These are phyloP conservation scores for Cosmopolites sordidus DNA, from an alignment of 2,888 invertebrate species.

Conservation along the genomic window DNA sequence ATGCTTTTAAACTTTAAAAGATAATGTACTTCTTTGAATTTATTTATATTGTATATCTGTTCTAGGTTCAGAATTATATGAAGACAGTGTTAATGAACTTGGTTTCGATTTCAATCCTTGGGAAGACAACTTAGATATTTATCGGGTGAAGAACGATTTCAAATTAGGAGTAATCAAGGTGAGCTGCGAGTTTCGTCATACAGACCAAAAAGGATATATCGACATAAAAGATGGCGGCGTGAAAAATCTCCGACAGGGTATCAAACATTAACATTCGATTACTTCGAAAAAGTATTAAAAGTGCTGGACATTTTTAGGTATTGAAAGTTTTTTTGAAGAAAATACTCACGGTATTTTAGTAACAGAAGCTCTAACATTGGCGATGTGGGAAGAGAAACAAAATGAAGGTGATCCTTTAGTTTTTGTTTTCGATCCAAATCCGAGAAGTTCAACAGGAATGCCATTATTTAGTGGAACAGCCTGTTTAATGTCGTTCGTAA, in stretches of 20 bases:
- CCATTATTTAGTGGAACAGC: conserved; percentile 50
- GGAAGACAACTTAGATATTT: conserved; percentile 52
- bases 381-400: conserved; percentile 51
- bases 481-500: conserved; percentile 53
- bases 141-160: conserved; percentile 46
- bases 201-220: conserved; percentile 50
- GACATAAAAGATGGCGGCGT: conserved; percentile 49
- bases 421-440: conserved; percentile 59
- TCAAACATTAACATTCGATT: background rate
- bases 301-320: conserved; percentile 45
- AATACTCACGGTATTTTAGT: conserved; percentile 56
- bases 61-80: conserved; percentile 51
- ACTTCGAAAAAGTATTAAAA: too few species aligned
- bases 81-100: conserved; percentile 51
- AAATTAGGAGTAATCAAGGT: conserved; percentile 48
- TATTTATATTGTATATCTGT: background rate
- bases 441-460: conserved; percentile 48
- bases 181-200: conserved; percentile 48
- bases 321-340: conserved; percentile 56
- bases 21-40: too few species aligned
- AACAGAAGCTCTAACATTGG: conserved; percentile 46
- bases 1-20: too few species aligned
- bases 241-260: conserved; percentile 48
- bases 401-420: conserved; percentile 43
- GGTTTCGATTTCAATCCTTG: conserved; percentile 56